phyloP scores from a whole-genome alignment of 2,888 invertebrate species.

The Mesoligia furuncula region DNA sequence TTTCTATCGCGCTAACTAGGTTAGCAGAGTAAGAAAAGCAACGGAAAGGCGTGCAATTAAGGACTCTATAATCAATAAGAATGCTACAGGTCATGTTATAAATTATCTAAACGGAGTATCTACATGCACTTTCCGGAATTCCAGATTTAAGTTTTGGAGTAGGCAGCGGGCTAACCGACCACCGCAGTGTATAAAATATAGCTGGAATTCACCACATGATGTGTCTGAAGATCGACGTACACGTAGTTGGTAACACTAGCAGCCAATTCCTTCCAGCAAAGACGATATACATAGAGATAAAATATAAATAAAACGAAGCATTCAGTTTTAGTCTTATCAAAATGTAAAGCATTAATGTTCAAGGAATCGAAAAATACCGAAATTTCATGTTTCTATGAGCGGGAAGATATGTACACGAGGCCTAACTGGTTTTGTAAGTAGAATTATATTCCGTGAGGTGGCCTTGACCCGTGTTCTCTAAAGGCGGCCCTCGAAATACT shows the following conservation, averaged over 20 bases:
- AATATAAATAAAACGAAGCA: constrained; percentile 1
- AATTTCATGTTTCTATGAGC: constrained; percentile 31
- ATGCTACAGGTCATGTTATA: constrained; percentile 13
- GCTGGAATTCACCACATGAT: not conserved
- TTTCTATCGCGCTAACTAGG: constrained; percentile 44
- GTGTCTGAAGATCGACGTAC: not conserved
- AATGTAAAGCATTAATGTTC: constrained; percentile 3
- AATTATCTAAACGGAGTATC: constrained; percentile 6
- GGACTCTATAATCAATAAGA: constrained; percentile 12
- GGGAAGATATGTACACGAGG: constrained; percentile 45
- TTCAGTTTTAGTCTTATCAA: not conserved
- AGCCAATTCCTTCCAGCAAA: not conserved
- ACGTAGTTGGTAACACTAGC: not conserved
- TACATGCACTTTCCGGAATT: not conserved
- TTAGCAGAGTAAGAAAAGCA: constrained; percentile 42
- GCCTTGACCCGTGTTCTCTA: constrained; percentile 67
- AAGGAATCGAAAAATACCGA: constrained; percentile 4
- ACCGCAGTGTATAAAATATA: not conserved
- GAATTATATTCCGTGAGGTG: constrained; percentile 60
- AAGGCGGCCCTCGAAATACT: constrained; percentile 49
- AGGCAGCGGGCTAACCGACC: not conserved
- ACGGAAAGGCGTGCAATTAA: constrained; percentile 33
- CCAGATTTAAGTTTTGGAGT: not conserved
- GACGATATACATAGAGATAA: not conserved
- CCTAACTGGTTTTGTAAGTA: constrained; percentile 63